Evolutionary conservation across 2,888 invertebrate species (phyloP).

Genomic region (Hyposoter didymator): DNA sequence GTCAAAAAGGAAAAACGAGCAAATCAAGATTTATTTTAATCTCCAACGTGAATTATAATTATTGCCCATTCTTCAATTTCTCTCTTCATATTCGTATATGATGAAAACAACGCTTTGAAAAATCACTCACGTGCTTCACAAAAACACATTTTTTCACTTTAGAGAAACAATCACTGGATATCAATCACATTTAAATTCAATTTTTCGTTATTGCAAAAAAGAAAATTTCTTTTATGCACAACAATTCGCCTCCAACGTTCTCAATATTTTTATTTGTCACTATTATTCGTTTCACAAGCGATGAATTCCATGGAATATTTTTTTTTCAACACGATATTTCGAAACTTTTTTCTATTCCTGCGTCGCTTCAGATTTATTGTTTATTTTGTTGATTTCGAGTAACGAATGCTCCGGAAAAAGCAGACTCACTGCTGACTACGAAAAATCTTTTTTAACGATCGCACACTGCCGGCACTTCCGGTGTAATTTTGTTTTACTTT

Average conservation of each 20-base stretch:
- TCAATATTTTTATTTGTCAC: not conserved
- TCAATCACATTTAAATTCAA: not conserved
- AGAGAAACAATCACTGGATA: not conserved
- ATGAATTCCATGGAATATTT: not conserved
- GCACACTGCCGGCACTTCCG: conserved; percentile 51
- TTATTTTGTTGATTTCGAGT: not conserved
- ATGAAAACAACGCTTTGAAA: not conserved
- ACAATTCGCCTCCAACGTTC: not conserved
- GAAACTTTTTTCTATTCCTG: conserved; percentile 1
- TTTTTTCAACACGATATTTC: not conserved
- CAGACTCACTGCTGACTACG: conserved; percentile 8
- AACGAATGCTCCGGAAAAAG: not conserved
- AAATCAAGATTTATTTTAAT: conserved; percentile 1
- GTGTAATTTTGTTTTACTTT: conserved; percentile 22
- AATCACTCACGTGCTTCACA: conserved; percentile 32
- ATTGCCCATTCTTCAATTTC: conserved; percentile 9
- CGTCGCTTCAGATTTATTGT: not conserved
- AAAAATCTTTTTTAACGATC: conserved; percentile 6
- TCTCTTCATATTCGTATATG: not conserved
- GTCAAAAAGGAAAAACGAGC: not conserved
- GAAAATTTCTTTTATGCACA: not conserved
- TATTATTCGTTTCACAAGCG: not conserved
- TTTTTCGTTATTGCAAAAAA: not conserved
- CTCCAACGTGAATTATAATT: conserved; percentile 28
- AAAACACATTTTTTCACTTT: conserved; percentile 29